These are phyloP conservation scores for Pinna nobilis DNA, from an alignment of 1,140 invertebrate genomes.

Conservation along the genomic window DNA sequence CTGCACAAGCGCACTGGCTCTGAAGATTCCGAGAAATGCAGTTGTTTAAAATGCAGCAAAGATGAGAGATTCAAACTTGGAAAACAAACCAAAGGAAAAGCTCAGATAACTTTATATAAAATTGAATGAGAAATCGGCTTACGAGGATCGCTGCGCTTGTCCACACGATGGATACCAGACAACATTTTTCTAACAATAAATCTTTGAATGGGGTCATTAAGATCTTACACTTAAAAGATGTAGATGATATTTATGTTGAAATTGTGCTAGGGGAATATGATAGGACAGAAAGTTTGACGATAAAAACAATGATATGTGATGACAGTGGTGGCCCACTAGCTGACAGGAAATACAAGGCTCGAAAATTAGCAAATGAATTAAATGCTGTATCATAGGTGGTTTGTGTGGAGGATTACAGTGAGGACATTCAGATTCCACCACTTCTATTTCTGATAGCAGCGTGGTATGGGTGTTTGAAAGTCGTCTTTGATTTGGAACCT, in stretches of 20 bases:
- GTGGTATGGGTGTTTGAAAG: neutral
- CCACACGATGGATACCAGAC: neutral
- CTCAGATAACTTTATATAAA: neutral
- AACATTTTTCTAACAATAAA: conserved; percentile 11
- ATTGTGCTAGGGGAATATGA: neutral
- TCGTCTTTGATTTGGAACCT: conserved; percentile 6
- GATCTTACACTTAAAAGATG: neutral
- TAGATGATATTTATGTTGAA: conserved; percentile 6
- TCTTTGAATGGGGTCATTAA: neutral
- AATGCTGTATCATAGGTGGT: neutral
- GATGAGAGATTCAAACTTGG: neutral
- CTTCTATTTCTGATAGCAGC: conserved; percentile 9
- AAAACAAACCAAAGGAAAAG: neutral
- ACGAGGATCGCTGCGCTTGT: neutral
- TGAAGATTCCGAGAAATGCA: conserved; percentile 15
- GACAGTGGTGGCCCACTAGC: neutral
- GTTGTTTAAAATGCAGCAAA: conserved; percentile 8
- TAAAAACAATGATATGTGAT: neutral
- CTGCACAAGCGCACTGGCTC: neutral
- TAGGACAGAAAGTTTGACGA: neutral
- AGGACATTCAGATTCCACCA: neutral
- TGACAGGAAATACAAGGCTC: neutral
- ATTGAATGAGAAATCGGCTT: neutral
- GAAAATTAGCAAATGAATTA: neutral
- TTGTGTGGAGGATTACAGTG: neutral